phyloP scores from a whole-genome alignment of 2,113 vertebrate species.

The Noctilio leporinus region DNA sequence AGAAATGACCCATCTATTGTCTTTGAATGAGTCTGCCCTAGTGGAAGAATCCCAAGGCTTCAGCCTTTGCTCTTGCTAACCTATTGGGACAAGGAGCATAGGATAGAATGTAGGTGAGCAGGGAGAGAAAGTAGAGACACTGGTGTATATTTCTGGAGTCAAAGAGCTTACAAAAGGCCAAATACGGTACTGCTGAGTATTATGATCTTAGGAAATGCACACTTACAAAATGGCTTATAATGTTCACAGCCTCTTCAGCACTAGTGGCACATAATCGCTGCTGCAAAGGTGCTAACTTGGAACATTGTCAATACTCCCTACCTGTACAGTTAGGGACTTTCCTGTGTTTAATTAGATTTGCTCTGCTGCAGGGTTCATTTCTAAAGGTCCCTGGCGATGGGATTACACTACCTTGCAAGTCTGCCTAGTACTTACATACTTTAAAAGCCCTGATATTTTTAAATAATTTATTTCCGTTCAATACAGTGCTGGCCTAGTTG shows the following conservation, averaged over 20 bases:
- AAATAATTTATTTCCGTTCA: constrained; percentile 36
- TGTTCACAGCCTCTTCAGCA: not conserved
- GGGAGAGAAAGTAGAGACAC: constrained; percentile 38
- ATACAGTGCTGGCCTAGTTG: not conserved
- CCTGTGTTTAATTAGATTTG: constrained; percentile 1
- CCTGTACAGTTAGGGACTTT: not conserved
- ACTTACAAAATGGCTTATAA: not conserved
- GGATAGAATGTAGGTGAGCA: not conserved
- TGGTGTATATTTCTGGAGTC: constrained; percentile 33
- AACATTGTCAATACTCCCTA: not conserved
- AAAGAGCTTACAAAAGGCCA: not conserved
- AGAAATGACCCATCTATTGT: not conserved
- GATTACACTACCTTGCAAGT: not conserved
- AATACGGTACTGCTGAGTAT: not conserved
- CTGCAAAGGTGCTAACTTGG: not conserved
- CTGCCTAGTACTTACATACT: not conserved
- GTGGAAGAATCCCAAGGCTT: not conserved
- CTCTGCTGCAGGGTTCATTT: not conserved
- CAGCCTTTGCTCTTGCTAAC: not conserved
- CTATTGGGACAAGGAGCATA: not conserved
- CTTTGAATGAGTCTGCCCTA: not conserved
- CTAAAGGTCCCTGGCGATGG: not conserved
- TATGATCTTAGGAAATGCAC: not conserved
- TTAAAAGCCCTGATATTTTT: constrained; percentile 13
- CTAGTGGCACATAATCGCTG: not conserved